A percentile compares a stretch with the other conserved stretches of the same genome.
Evolutionary conservation across 2,888 invertebrate species (phyloP).

Genomic region (Agapostemon virescens): DNA sequence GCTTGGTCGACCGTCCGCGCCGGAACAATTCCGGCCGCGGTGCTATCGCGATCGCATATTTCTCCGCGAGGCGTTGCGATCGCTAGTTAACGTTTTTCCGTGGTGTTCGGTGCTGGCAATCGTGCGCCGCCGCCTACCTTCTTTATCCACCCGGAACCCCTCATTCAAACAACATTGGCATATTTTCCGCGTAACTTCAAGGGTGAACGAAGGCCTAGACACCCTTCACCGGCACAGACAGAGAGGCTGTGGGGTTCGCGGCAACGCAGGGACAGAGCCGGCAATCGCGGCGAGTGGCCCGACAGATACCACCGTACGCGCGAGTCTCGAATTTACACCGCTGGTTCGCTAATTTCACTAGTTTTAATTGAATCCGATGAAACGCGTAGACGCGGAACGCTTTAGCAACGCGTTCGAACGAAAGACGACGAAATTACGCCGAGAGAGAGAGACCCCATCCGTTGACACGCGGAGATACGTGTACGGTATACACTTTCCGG

Average conservation of each 20-base stretch:
- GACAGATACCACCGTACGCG: not conserved
- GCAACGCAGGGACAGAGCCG: not conserved
- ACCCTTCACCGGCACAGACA: constrained; percentile 16
- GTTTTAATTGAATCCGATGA: not conserved
- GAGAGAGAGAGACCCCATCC: not conserved
- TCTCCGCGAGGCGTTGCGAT: constrained; percentile 29
- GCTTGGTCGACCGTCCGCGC: constrained; percentile 38
- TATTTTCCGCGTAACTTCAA: constrained; percentile 47
- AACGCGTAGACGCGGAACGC: not conserved
- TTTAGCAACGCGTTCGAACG: not conserved
- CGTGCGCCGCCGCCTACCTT: constrained; percentile 11
- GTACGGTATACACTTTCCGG: constrained; percentile 7
- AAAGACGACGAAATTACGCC: not conserved
- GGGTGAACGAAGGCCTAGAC: constrained; percentile 30
- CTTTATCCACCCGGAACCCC: constrained; percentile 21
- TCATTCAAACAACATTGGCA: constrained; percentile 47
- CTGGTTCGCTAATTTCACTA: not conserved
- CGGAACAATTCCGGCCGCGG: constrained; percentile 7
- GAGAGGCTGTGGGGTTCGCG: not conserved
- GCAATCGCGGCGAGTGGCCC: not conserved
- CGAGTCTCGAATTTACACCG: not conserved
- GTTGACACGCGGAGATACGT: not conserved
- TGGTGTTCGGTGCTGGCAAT: constrained; percentile 23
- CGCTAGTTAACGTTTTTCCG: constrained; percentile 37
- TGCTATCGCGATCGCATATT: constrained; percentile 31